Conservation (phyloP, 2,113 vertebrate species). For the Archocentrus centrarchus region DNA sequence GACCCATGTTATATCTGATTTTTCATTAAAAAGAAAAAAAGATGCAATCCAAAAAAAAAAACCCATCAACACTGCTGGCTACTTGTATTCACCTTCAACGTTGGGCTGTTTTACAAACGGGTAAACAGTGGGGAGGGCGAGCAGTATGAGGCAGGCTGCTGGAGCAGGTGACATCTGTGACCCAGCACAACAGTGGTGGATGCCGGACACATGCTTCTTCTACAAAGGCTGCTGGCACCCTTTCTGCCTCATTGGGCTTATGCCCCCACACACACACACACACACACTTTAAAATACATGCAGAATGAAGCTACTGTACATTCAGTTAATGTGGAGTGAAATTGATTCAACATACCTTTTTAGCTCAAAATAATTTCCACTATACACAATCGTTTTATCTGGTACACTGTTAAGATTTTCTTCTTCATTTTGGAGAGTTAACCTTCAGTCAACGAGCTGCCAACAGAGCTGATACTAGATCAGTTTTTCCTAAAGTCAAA, state of each 20-base stretch:
- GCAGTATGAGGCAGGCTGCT: slow-evolving; percentile 49
- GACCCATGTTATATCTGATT: slow-evolving; percentile 19
- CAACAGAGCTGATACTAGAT: slow-evolving; percentile 6
- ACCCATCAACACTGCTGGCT: neutral
- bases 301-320: slow-evolving; percentile 20
- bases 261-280: slow-evolving; percentile 2
- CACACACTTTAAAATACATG: neutral
- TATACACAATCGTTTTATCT: neutral
- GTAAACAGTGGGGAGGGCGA: neutral
- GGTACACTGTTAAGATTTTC: neutral
- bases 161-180: slow-evolving; percentile 74
- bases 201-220: slow-evolving; percentile 64
- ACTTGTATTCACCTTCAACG: slow-evolving; percentile 2
- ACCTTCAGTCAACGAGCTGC: slow-evolving; percentile 21
- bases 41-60: slow-evolving; percentile 9
- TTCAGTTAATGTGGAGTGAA: neutral
- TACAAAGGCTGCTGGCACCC: slow-evolving; percentile 55
- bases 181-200: slow-evolving; percentile 58
- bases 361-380: neutral
- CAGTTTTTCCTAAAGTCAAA: neutral
- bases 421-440: slow-evolving; percentile 3
- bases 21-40: neutral
- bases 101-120: slow-evolving; percentile 25
- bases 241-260: slow-evolving; percentile 53
- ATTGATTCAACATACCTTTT: slow-evolving; percentile 2